phyloP scores from a whole-genome alignment of 2,888 invertebrate genomes.

The Drosophila setosimentum region DNA sequence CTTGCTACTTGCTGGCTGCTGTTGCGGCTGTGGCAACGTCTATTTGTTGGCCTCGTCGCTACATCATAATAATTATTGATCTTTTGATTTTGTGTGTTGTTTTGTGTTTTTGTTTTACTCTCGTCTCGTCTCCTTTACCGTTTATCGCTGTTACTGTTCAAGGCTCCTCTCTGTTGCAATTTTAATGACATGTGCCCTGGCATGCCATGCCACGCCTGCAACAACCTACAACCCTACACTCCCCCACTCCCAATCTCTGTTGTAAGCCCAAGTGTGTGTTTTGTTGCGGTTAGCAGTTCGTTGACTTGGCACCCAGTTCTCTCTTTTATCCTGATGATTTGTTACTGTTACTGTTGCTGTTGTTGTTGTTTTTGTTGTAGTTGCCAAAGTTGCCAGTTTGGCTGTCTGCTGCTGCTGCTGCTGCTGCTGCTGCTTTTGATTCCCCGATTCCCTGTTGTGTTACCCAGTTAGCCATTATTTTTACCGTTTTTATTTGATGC shows the following conservation, averaged over 20 bases:
- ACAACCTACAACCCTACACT: constrained; percentile 18
- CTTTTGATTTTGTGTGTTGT: constrained; percentile 72
- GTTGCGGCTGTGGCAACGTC: constrained; percentile 48
- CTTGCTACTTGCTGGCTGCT: constrained; percentile 6
- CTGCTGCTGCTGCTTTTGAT: constrained; percentile 29
- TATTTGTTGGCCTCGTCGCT: constrained; percentile 46
- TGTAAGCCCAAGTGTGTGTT: constrained; percentile 24
- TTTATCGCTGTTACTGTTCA: constrained; percentile 49
- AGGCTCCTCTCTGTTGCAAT: constrained; percentile 66
- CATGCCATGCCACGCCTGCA: constrained; percentile 61
- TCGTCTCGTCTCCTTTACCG: constrained; percentile 17
- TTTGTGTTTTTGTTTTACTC: neutral
- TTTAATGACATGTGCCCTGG: constrained; percentile 74
- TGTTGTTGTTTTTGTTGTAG: constrained; percentile 48
- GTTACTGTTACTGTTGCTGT: constrained; percentile 51
- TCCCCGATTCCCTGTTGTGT: constrained; percentile 39
- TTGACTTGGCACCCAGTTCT: constrained; percentile 73
- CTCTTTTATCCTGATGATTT: constrained; percentile 60
- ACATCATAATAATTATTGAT: constrained; percentile 83
- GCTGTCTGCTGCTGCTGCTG: constrained; percentile 25
- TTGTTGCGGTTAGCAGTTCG: constrained; percentile 76
- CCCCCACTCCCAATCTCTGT: constrained; percentile 10
- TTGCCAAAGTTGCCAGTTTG: constrained; percentile 52
- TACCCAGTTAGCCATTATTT: constrained; percentile 57
- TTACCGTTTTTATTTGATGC: constrained; percentile 72